phyloP scores from a whole-genome alignment of 2,113 vertebrate genomes.

The Pygathrix nemaeus region DNA sequence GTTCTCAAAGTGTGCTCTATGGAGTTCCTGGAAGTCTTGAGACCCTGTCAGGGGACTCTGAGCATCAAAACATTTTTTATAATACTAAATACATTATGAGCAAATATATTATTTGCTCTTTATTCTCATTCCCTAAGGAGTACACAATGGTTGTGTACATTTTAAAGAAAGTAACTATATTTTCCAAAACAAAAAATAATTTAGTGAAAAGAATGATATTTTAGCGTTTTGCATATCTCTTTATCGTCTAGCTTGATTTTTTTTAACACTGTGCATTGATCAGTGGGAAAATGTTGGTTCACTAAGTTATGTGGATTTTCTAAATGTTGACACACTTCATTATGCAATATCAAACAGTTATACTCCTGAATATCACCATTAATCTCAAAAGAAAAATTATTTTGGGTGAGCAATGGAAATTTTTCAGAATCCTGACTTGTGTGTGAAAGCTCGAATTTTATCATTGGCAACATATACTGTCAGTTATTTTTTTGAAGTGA shows the following conservation, averaged over 20 bases:
- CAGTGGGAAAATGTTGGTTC: not conserved
- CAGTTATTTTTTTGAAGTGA: not conserved
- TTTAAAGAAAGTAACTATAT: slow-evolving; percentile 18
- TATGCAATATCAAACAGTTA: not conserved
- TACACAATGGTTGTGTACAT: not conserved
- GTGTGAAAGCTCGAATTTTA: not conserved
- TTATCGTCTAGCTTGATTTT: not conserved
- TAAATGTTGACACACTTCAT: not conserved
- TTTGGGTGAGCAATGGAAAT: not conserved
- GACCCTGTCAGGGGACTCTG: not conserved
- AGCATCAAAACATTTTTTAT: not conserved
- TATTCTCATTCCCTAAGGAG: not conserved
- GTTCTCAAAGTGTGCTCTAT: not conserved
- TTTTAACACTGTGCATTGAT: not conserved
- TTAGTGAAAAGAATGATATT: not conserved
- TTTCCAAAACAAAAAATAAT: not conserved
- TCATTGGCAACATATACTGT: slow-evolving; percentile 1
- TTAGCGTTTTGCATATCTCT: not conserved
- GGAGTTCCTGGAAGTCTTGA: accelerated
- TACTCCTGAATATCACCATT: not conserved
- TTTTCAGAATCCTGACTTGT: not conserved
- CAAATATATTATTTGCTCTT: not conserved
- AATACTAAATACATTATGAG: not conserved
- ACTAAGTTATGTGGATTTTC: not conserved
- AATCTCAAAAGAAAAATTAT: slow-evolving; percentile 32